Evolutionary conservation across 2,888 invertebrate genomes (phyloP), one percentile per base, ranked within the genome.

Genomic region (Archaeoteleia sp.): DNA sequence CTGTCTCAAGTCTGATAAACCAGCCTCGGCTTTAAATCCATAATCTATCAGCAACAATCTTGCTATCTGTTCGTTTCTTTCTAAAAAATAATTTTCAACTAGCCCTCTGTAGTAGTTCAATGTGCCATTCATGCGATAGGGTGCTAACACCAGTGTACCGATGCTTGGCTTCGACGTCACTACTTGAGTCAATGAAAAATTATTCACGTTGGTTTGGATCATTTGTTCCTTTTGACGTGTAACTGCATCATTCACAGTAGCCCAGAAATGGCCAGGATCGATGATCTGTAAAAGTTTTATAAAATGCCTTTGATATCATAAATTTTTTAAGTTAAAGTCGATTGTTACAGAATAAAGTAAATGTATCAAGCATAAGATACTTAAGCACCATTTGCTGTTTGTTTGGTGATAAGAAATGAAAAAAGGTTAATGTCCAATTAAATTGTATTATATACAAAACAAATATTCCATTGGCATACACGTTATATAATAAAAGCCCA

Each of bases 1-100:
- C 0, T 71, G 48, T 1, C 81, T 84, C 20, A 88, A 71, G 10
- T 84, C 78, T 46, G 87, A 87, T 30, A 92, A 71, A 45, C 81
- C 77, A 23, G 92, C 85, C 32, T 86, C 84, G 34, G 86, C 84
- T 10, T 82, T 86, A 73, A 90, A 90, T 9, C 96, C 96, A 82
- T 89, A 92, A 86, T 97, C 96, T 45, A 96, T 89, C 81, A 92
- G 95, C 46, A 90, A 87, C 2, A 95, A 90, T 90, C 92, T 82
- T 0, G 74, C 79, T 1, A 75, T 10, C 6, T 65, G 45, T 7
- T 77, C 81, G 1, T 74, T 73, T 7, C 77, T 74, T 0, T 43
- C 4, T n/a, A 45, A 27, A 3, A 54, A 60, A 12, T 49, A 70
- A 15, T 69, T 70, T 43, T 78, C 72, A 0, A 84, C 69, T 1